These are phyloP conservation scores for Trichonephila clavipes DNA, from an alignment of 1,140 invertebrate genomes.

Conservation along the genomic window DNA sequence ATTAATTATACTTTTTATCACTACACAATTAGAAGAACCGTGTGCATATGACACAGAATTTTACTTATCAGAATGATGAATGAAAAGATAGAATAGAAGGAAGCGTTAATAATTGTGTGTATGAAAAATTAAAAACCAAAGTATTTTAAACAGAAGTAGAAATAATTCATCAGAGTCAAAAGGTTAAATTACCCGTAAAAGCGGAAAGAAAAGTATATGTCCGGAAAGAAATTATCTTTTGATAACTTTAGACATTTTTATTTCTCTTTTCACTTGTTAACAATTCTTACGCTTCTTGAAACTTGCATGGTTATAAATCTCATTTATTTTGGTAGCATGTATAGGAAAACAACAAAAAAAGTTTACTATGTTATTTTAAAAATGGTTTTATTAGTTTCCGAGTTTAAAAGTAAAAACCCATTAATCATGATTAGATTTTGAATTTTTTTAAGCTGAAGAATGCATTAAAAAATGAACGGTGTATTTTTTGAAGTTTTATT, in stretches of 20 bases:
- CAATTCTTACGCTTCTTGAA: neutral
- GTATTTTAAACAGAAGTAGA: neutral
- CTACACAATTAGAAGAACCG: neutral
- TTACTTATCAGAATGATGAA: neutral
- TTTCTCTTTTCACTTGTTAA: neutral
- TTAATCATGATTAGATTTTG: too few relatives aligned
- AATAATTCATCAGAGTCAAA: slow-evolving; percentile 8
- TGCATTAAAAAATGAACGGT: too few relatives aligned
- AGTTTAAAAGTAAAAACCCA: too few relatives aligned
- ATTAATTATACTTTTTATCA: neutral
- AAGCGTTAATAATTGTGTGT: neutral
- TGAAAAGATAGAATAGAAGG: neutral
- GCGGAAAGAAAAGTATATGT: neutral
- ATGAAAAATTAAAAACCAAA: slow-evolving; percentile 6
- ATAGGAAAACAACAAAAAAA: too few relatives aligned
- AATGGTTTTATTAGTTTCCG: too few relatives aligned
- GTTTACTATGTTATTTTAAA: too few relatives aligned
- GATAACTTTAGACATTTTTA: neutral
- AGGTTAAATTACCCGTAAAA: slow-evolving; percentile 18
- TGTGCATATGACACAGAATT: neutral
- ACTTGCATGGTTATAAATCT: too few relatives aligned
- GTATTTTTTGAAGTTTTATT: too few relatives aligned
- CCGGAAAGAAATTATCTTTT: neutral
- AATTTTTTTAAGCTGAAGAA: too few relatives aligned
- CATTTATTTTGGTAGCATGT: too few relatives aligned